Evolutionary conservation across 2,888 invertebrate genomes (phyloP).

Genomic region (Zootermopsis nevadensis): DNA sequence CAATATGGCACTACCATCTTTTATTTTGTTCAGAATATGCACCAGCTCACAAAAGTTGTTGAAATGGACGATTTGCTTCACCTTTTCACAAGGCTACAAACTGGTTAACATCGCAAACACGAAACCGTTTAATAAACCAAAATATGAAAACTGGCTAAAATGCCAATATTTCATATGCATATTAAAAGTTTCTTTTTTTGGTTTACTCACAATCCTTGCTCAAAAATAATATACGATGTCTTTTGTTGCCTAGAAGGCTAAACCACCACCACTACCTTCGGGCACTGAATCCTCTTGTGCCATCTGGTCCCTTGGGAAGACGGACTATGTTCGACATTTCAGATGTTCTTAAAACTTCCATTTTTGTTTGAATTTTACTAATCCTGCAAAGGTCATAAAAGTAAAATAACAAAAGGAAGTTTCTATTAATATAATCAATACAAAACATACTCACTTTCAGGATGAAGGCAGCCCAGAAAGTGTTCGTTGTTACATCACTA

Average conservation of each 20-base stretch:
- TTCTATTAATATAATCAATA: constrained; percentile 56
- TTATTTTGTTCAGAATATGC: neutral
- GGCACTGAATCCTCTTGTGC: constrained; percentile 76
- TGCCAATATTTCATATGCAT: neutral
- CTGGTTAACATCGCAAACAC: neutral
- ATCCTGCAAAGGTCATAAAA: constrained; percentile 56
- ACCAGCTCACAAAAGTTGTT: neutral
- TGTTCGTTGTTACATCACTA: too few species aligned
- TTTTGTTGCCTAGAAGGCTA: constrained; percentile 14
- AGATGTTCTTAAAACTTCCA: constrained; percentile 55
- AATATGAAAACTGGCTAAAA: neutral
- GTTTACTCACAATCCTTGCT: neutral
- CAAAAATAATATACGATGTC: neutral
- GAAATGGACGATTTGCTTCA: constrained; percentile 41
- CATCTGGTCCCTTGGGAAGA: constrained; percentile 83
- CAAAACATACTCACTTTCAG: too few species aligned
- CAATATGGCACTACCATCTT: constrained; percentile 35
- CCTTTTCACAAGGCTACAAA: constrained; percentile 9
- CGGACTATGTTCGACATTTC: constrained; percentile 69
- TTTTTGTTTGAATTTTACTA: constrained; percentile 62
- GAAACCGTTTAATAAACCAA: neutral
- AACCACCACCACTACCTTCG: constrained; percentile 68
- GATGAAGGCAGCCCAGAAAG: too few species aligned
- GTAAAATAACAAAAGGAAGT: neutral
- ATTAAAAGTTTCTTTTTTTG: neutral